Conservation (phyloP, 2,888 invertebrate species). For the Empis livida region DNA sequence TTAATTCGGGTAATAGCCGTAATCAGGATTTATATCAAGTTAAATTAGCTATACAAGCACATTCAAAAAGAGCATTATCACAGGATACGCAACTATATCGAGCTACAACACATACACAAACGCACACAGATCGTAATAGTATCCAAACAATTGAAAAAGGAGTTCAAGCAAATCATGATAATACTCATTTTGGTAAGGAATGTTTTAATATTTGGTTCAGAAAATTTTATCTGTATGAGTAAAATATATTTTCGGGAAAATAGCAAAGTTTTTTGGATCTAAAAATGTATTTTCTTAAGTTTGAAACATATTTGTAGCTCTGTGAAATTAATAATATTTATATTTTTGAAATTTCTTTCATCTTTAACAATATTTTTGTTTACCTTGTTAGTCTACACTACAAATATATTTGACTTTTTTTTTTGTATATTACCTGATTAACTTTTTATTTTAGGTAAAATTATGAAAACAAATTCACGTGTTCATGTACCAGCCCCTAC, state of each 20-base stretch:
- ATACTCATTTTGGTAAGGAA: constrained; percentile 16
- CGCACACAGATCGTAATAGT: constrained; percentile 19
- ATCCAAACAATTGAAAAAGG: constrained; percentile 27
- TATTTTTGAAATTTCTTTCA: too few species aligned
- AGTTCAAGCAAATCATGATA: constrained; percentile 30
- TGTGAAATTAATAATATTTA: too few species aligned
- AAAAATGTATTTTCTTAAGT: too few species aligned
- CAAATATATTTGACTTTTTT: too few species aligned
- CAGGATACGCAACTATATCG: constrained; percentile 31
- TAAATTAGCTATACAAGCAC: constrained; percentile 35
- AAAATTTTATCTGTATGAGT: too few species aligned
- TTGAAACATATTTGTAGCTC: too few species aligned
- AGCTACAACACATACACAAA: constrained; percentile 27
- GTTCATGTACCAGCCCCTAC: constrained; percentile 27
- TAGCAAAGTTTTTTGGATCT: too few species aligned
- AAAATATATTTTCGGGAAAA: too few species aligned
- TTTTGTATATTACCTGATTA: not conserved
- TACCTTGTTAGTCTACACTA: too few species aligned
- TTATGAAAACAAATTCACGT: constrained; percentile 30
- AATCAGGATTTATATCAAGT: constrained; percentile 36
- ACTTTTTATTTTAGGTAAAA: constrained; percentile 20
- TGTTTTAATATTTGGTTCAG: too few species aligned
- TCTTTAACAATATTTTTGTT: too few species aligned
- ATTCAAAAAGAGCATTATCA: constrained; percentile 31
- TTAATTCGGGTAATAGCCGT: constrained; percentile 29